These are phyloP conservation scores for Phenganax marumi DNA, from an alignment of 92 coral and sea anemone genomes.

Conservation along the genomic window DNA sequence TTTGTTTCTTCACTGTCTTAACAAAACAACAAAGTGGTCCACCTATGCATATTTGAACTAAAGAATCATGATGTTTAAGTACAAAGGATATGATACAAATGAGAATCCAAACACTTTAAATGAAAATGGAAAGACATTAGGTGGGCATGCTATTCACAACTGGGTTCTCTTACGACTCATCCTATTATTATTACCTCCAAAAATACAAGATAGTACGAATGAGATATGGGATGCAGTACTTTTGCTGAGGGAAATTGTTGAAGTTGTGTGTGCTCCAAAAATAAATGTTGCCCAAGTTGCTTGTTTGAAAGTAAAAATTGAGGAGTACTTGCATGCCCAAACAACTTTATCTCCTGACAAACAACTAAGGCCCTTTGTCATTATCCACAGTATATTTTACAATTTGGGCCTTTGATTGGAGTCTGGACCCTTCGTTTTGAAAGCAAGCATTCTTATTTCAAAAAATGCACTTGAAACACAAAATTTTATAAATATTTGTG, in stretches of 20 bases:
- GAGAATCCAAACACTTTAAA: slow-evolving; percentile 39
- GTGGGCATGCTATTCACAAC: slow-evolving; percentile 48
- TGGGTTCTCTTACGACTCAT: slow-evolving; percentile 51
- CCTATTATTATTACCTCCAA: slow-evolving; percentile 34
- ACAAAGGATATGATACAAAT: slow-evolving; percentile 36
- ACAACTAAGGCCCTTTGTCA: slow-evolving; percentile 48
- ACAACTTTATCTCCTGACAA: slow-evolving; percentile 34
- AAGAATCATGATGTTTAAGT: slow-evolving; percentile 38
- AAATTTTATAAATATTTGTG: slow-evolving; percentile 11
- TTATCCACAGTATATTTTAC: slow-evolving; percentile 39
- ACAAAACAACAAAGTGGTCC: slow-evolving; percentile 28
- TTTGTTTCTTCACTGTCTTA: slow-evolving; percentile 30
- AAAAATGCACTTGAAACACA: background rate
- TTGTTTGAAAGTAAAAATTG: slow-evolving; percentile 44
- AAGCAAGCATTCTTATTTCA: slow-evolving; percentile 32
- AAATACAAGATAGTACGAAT: slow-evolving; percentile 18
- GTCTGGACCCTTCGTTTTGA: slow-evolving; percentile 36
- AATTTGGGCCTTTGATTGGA: slow-evolving; percentile 24
- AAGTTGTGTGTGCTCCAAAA: slow-evolving; percentile 47
- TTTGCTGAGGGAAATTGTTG: slow-evolving; percentile 44
- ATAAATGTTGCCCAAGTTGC: slow-evolving; percentile 37
- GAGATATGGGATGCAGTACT: slow-evolving; percentile 31
- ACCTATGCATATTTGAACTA: slow-evolving; percentile 42
- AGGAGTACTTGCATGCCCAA: slow-evolving; percentile 41
- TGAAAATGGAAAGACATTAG: slow-evolving; percentile 14